Evolutionary conservation across 2,888 invertebrate species (phyloP).

Genomic region (Drosophila histrio): DNA sequence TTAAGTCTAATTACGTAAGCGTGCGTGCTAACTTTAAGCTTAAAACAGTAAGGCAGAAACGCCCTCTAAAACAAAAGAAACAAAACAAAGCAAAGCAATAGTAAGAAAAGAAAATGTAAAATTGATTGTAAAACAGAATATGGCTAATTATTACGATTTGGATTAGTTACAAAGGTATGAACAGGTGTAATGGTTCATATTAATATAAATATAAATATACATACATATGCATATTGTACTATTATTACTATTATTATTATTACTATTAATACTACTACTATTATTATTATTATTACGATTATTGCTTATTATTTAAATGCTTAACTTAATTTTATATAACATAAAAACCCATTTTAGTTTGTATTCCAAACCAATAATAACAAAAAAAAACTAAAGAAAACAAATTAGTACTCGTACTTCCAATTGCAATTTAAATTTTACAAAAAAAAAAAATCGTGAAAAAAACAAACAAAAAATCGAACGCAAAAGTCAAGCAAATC

Average conservation of each 20-base stretch:
- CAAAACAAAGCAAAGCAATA: conserved; percentile 43
- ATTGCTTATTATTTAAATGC: conserved; percentile 77
- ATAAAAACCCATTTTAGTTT: conserved; percentile 59
- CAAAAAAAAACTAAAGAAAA: conserved; percentile 38
- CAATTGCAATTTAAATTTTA: conserved; percentile 53
- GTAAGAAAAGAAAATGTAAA: conserved; percentile 51
- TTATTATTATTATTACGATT: conserved; percentile 48
- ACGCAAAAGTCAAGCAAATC: conserved; percentile 44
- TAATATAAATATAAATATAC: conserved; percentile 28
- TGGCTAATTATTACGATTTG: conserved; percentile 62
- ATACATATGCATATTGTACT: conserved; percentile 67
- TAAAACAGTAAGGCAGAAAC: conserved; percentile 38
- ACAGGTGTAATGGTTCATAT: conserved; percentile 60
- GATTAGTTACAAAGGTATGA: conserved; percentile 60
- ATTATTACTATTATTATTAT: conserved; percentile 50
- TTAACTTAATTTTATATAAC: conserved; percentile 63
- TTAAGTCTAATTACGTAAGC: conserved; percentile 63
- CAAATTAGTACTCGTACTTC: conserved; percentile 68
- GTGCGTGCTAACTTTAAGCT: conserved; percentile 63
- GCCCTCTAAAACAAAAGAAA: conserved; percentile 33
- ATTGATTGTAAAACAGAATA: conserved; percentile 57
- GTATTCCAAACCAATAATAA: conserved; percentile 48
- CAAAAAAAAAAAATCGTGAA: conserved; percentile 1
- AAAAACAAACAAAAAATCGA: conserved; percentile 19
- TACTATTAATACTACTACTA: conserved; percentile 47